Base-by-base conservation (phyloP, 1,140 invertebrate species). In the Zaprionus capensis region DNA sequence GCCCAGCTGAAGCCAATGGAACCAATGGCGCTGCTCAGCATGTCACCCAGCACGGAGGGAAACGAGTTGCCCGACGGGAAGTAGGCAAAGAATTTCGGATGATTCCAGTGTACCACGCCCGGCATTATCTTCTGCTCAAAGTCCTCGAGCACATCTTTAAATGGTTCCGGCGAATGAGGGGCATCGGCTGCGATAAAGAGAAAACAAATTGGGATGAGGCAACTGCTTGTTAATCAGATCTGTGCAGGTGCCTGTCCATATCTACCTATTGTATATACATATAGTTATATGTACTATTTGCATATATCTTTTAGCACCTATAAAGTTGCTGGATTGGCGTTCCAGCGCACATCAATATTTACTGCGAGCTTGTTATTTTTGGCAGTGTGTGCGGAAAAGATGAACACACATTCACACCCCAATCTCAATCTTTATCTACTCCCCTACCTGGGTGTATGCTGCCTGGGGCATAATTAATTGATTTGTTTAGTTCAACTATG, bases 21-120 rank as follows among this genome's bases (percentile, higher is more conserved):
- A 1, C 97, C 98, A 56, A 99, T 96, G 36, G 97, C 97, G 93
- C 98, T 96, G 5, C 97, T 96, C 4, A 99, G 90, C 97, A 99
- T 98, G 90, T 99, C 98, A 4, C 96, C 98, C 17, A 99, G 93
- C 55, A 99, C 97, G 3, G 98, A 98, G 1, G 98, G 98, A 91
- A 96, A 99, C 0, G 97, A 98, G 93, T 98, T 98, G 20, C 98
- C 98, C 4, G 97, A 96, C 4, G 98, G 98, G 93, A 99, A 99
- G 93, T 99, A 99, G 2, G 98, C 98, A 91, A 99, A 98, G 92
- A 99, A 99, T 67, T 96, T 94, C 2, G 98, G 98, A 94, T 99
- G 98, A 93, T 99, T 98, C 98, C 98, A 99, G 91, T 99, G 98
- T 0, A 98, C 98, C 55, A 98, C 96, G 71, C 98, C 98, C 12